Evolutionary conservation across 2,888 invertebrate genomes (phyloP).

Genomic region (Spodoptera littoralis): DNA sequence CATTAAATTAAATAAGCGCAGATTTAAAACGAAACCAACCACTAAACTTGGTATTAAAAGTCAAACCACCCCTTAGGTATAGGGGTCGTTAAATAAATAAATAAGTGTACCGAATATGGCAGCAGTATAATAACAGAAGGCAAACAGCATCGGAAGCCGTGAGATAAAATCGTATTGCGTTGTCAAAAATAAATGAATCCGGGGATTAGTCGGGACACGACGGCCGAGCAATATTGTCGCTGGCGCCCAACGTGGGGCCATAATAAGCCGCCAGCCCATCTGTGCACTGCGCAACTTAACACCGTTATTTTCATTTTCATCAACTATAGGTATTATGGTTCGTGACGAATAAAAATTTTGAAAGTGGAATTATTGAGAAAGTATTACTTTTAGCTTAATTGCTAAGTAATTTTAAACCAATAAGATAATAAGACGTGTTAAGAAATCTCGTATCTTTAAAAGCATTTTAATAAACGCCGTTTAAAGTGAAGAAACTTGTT

Average conservation of each 20-base stretch:
- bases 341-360: too few species aligned
- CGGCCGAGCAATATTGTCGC: slow-evolving; percentile 84
- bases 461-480: too few species aligned
- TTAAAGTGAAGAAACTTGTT: too few species aligned
- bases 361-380: too few species aligned
- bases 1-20: slow-evolving; percentile 68
- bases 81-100: slow-evolving; percentile 86
- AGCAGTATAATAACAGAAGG: slow-evolving; percentile 87
- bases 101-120: slow-evolving; percentile 85
- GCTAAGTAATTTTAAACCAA: too few species aligned
- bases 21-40: slow-evolving; percentile 69
- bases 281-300: slow-evolving; percentile 51
- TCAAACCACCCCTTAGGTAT: slow-evolving; percentile 77
- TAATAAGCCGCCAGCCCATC: slow-evolving; percentile 75
- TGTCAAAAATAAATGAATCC: slow-evolving; percentile 89
- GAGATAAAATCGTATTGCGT: slow-evolving; percentile 89
- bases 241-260: slow-evolving; percentile 81
- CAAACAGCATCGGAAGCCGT: slow-evolving; percentile 89
- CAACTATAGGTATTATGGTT: too few species aligned
- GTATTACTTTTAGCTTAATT: too few species aligned
- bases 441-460: too few species aligned
- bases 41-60: slow-evolving; percentile 84
- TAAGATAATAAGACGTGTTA: too few species aligned
- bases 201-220: slow-evolving; percentile 87
- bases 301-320: slow-evolving; percentile 41